phyloP scores from a whole-genome alignment of 2,113 vertebrate species.

The Labeo rohita region DNA sequence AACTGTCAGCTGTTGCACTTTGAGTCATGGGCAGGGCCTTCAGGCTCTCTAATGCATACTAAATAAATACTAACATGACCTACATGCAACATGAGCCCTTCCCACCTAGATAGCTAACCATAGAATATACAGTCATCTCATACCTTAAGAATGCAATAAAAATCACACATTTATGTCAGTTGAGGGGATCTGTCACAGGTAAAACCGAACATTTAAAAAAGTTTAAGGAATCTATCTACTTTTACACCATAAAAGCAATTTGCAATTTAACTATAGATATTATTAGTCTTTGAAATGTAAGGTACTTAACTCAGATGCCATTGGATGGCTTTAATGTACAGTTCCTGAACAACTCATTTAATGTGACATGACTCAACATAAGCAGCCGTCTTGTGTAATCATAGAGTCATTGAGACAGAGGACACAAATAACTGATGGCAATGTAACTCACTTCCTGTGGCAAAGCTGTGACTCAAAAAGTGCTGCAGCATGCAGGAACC shows the following conservation, averaged over 20 bases:
- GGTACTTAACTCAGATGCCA: background rate
- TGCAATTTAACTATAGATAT: background rate
- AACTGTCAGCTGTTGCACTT: constrained; percentile 49
- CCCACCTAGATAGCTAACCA: background rate
- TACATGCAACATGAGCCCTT: constrained; percentile 1
- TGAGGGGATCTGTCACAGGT: background rate
- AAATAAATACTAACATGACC: constrained; percentile 43
- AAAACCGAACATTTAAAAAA: background rate
- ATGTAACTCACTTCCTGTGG: constrained; percentile 39
- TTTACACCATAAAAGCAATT: background rate
- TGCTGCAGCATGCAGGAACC: background rate
- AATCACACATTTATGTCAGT: background rate
- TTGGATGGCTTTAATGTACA: background rate
- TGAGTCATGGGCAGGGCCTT: constrained; percentile 34
- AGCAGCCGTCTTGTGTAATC: constrained; percentile 1
- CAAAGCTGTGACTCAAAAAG: background rate
- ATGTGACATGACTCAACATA: constrained; percentile 34
- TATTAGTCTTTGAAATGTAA: background rate
- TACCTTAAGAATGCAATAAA: background rate
- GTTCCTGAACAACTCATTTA: background rate
- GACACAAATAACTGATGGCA: constrained; percentile 28
- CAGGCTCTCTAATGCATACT: constrained; percentile 9
- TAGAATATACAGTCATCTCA: background rate
- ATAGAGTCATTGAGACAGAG: constrained; percentile 8
- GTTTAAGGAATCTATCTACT: background rate